Evolutionary conservation across 2,113 vertebrate genomes (phyloP).

Genomic region (Scomber scombrus): DNA sequence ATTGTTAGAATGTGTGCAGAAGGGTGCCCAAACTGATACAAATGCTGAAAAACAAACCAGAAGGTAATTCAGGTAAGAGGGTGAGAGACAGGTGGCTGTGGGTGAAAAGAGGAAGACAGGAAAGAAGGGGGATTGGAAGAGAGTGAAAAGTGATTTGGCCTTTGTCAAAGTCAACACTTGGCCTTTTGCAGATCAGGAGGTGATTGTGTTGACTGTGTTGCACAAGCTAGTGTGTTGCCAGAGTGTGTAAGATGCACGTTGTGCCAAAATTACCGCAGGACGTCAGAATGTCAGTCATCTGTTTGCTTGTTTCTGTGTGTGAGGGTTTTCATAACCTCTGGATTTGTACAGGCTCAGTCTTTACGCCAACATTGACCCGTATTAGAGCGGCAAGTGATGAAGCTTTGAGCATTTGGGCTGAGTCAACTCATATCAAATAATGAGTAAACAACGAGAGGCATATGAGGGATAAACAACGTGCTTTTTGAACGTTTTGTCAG

Average conservation of each 20-base stretch:
- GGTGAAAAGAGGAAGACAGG: constrained; percentile 30
- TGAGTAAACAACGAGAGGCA: constrained; percentile 49
- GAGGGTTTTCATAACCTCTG: constrained; percentile 59
- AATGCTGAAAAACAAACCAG: not conserved
- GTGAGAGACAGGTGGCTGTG: constrained; percentile 16
- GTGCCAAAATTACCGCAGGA: constrained; percentile 57
- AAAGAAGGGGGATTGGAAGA: constrained; percentile 32
- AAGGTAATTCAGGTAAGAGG: not conserved
- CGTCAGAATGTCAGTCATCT: constrained; percentile 58
- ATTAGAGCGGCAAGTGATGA: constrained; percentile 36
- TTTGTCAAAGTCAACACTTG: constrained; percentile 84
- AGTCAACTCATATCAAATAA: constrained; percentile 64
- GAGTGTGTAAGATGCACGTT: constrained; percentile 47
- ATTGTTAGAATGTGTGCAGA: too few species aligned
- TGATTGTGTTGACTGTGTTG: constrained; percentile 62
- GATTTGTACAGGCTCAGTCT: constrained; percentile 58
- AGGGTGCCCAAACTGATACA: not conserved
- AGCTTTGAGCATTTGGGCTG: constrained; percentile 44
- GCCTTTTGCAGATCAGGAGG: constrained; percentile 75
- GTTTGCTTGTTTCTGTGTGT: constrained; percentile 60
- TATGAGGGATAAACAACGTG: constrained; percentile 31
- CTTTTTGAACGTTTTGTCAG: constrained; percentile 26
- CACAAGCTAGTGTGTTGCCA: constrained; percentile 60
- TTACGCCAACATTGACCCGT: constrained; percentile 54
- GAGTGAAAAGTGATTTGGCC: constrained; percentile 70